A percentile compares a stretch with the other conserved stretches of the same genome.
Conservation (phyloP, 2,113 vertebrate genomes). For the Taurulus bubalis region DNA sequence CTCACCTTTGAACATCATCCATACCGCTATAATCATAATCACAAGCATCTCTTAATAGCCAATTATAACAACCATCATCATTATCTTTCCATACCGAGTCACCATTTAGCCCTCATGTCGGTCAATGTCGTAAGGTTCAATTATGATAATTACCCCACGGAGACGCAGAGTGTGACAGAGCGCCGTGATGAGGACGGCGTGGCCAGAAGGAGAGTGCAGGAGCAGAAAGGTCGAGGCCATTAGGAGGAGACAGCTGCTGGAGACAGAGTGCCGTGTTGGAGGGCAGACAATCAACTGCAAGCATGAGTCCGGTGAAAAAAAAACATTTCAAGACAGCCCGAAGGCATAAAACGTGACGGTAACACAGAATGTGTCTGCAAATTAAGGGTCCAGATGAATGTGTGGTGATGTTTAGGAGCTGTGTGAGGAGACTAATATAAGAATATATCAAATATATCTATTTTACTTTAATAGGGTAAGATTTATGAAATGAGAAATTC, state of each 20-base stretch:
- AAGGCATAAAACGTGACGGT: background rate
- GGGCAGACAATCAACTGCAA: constrained; percentile 15
- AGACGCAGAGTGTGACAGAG: constrained; percentile 45
- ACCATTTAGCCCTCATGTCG: constrained; percentile 34
- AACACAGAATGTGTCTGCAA: background rate
- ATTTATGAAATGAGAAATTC: background rate
- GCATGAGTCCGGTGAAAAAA: background rate
- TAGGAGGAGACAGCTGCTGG: constrained; percentile 68
- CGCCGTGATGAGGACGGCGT: constrained; percentile 54
- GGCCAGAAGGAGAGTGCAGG: constrained; percentile 42
- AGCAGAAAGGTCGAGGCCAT: constrained; percentile 65
- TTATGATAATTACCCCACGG: constrained; percentile 43
- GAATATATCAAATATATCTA: background rate
- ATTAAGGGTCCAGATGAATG: background rate
- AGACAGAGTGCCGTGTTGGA: constrained; percentile 60
- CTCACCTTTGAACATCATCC: constrained; percentile 15
- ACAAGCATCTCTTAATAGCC: constrained; percentile 6
- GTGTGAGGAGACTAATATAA: background rate
- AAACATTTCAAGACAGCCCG: background rate
- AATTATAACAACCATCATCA: constrained; percentile 4
- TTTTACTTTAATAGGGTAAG: background rate
- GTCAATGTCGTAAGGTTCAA: constrained; percentile 46
- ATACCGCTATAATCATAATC: background rate
- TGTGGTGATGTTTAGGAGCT: background rate
- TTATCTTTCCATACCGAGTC: background rate